Conservation (phyloP, 2,113 vertebrate species). For the Rhinolophus sinicus region DNA sequence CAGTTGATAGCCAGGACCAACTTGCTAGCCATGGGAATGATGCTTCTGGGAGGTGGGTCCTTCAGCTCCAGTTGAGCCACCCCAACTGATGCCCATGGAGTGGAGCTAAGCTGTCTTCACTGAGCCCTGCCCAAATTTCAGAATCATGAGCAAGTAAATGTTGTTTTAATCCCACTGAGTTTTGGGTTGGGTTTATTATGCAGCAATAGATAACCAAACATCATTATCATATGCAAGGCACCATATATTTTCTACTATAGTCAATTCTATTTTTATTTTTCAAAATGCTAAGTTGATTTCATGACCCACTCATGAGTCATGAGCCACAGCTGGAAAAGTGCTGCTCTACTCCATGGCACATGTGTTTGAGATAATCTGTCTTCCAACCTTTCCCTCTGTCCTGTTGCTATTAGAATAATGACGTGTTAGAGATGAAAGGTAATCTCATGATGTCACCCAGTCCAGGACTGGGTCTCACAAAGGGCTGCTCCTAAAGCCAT, state of each 20-base stretch:
- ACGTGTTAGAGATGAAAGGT: neutral
- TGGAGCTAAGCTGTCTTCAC: neutral
- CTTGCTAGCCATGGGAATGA: neutral
- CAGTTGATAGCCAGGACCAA: neutral
- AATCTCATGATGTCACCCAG: neutral
- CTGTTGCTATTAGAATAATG: neutral
- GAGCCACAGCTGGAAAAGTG: neutral
- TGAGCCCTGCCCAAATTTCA: neutral
- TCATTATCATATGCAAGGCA: neutral
- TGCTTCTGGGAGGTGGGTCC: neutral
- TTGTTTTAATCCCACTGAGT: neutral
- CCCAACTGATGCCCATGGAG: neutral
- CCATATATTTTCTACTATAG: neutral
- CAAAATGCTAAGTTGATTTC: constrained; percentile 41
- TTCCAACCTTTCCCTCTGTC: neutral
- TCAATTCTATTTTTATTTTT: constrained; percentile 31
- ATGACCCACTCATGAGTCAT: neutral
- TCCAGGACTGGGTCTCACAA: neutral
- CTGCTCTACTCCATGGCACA: neutral
- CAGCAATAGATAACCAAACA: neutral
- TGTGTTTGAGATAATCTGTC: neutral
- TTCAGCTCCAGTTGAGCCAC: neutral
- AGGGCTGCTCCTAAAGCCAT: neutral
- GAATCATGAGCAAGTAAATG: neutral
- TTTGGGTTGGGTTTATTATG: neutral